Evolutionary conservation across 2,888 invertebrate species (phyloP).

Genomic region (Hypercompe scribonia): DNA sequence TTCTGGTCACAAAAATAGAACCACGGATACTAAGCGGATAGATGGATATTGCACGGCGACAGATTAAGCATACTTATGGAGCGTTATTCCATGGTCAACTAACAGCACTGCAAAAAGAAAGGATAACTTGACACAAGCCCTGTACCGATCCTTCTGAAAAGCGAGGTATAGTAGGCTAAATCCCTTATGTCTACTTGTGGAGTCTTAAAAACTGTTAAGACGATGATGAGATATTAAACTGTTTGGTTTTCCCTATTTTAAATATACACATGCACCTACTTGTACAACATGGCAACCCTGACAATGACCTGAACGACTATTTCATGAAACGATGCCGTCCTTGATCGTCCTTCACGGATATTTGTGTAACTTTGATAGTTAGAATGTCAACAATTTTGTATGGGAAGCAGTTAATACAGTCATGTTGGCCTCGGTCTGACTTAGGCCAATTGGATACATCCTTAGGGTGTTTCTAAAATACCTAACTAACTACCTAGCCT

Average conservation of each 20-base stretch:
- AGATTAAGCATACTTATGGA: too few species aligned
- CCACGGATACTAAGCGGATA: neutral
- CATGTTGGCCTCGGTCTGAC: neutral
- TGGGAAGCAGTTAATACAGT: slow-evolving; percentile 14
- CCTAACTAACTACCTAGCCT: too few species aligned
- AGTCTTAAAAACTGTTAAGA: too few species aligned
- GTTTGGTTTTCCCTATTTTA: neutral
- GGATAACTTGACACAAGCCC: too few species aligned
- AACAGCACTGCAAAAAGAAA: too few species aligned
- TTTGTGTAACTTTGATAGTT: slow-evolving; percentile 50
- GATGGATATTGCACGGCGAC: too few species aligned
- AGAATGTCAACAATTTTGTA: slow-evolving; percentile 33
- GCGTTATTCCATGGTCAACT: too few species aligned
- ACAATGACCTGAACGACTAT: slow-evolving; percentile 23
- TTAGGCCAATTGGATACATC: slow-evolving; percentile 17
- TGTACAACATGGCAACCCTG: neutral
- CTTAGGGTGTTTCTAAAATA: slow-evolving; percentile 18
- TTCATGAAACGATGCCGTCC: slow-evolving; percentile 44
- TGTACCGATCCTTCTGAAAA: too few species aligned
- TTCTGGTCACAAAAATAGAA: neutral
- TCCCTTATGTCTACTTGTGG: too few species aligned
- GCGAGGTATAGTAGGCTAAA: too few species aligned
- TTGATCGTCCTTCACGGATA: slow-evolving; percentile 61
- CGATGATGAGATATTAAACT: neutral
- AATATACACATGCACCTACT: neutral